phyloP scores from a whole-genome alignment of 92 coral and sea anemone species.

The Pocillopora meandrina region DNA sequence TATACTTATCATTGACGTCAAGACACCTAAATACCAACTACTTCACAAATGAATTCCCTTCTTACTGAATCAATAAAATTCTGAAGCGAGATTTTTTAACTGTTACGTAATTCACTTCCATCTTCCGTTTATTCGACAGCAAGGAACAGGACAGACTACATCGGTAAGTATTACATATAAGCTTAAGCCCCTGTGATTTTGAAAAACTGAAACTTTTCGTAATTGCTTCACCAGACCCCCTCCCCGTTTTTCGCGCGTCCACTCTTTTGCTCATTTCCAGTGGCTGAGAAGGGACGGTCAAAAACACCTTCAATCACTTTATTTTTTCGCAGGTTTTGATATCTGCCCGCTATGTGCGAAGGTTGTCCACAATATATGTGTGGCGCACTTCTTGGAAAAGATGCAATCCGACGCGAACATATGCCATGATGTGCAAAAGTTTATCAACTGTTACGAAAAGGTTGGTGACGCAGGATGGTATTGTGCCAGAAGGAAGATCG shows the following conservation, averaged over 20 bases:
- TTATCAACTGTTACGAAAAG: constrained; percentile 62
- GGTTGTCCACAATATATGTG: constrained; percentile 59
- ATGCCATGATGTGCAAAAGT: constrained; percentile 72
- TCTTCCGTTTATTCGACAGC: constrained; percentile 7
- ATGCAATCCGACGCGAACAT: constrained; percentile 64
- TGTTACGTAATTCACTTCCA: background rate
- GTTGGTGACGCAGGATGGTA: constrained; percentile 19
- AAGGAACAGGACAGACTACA: background rate
- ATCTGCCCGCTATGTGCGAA: constrained; percentile 47
- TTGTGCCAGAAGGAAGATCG: constrained; percentile 30
- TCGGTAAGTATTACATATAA: constrained; percentile 14
- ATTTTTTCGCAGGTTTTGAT: constrained; percentile 1
- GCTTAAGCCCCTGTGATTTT: background rate
- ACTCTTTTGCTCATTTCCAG: no score
- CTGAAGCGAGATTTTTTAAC: background rate
- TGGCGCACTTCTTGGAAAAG: constrained; percentile 45
- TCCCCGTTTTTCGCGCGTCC: no score
- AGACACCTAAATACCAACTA: background rate
- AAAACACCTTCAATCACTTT: background rate
- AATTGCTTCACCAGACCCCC: no score
- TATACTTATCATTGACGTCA: no score
- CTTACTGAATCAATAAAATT: background rate
- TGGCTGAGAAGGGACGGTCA: background rate
- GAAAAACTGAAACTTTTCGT: no score
- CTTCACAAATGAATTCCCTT: background rate